Base-by-base conservation (phyloP, 2,797 vertebrate species). In the Gymnoscopelus braueri region DNA sequence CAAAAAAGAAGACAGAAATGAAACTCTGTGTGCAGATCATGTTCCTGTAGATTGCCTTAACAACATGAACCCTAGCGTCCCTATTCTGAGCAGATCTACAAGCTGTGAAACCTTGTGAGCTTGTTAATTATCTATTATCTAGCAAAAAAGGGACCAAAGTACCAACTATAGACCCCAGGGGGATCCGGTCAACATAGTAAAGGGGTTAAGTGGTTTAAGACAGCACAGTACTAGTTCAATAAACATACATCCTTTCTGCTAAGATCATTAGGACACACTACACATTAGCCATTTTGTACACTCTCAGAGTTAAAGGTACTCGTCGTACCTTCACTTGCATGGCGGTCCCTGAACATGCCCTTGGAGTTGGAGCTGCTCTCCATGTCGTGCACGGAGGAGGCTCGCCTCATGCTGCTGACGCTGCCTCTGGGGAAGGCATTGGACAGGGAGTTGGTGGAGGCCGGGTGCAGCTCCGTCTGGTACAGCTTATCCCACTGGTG, bases 361-460 rank as follows among this genome's bases (percentile, higher is more conserved):
- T 97, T 98, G 78, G 95, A 94, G 69, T 96, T 96, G 77, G 94
- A 82, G 71, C 86, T 94, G 76, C 94, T 96, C 93, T 99, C 96
- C 57, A 99, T 97, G 81, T 99, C 97, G 50, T 99, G 97, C 68
- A 98, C 96, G 0, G 97, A 99, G 56, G 98, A 99, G 0, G 97
- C 97, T 75, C 97, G 94, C 71, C 97, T 94, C 90, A 98, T 95
- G 79, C 96, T 98, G 83, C 91, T 96, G 84, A 97, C 75, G 83
- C 96, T 98, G 85, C 96, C 96, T 86, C 94, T 95, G 23, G 97
- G 97, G 76, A 94, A 94, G 83, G 95, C 94, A 83, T 96, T 96
- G 50, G 95, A 94, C 74, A 98, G 89, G 66, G 94, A 96, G 39
- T 8, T 44, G 66, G 92, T 94, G 54, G 93, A 96, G 71, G 95